These are phyloP conservation scores for Drosophila micromelanica DNA, from an alignment of 1,140 invertebrate genomes.

Conservation along the genomic window DNA sequence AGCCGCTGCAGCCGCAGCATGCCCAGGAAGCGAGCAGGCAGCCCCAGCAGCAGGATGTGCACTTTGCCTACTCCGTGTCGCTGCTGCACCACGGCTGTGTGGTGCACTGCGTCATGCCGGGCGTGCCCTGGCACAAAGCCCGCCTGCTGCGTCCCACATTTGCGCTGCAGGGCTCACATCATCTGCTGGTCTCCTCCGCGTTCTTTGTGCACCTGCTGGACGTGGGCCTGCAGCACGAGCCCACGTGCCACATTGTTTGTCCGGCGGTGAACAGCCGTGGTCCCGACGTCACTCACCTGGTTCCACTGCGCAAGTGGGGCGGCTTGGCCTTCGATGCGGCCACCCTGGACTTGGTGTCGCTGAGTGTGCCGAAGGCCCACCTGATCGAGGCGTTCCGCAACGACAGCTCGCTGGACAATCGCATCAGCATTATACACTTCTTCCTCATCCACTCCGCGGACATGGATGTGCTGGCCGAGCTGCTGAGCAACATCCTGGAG, in stretches of 20 bases:
- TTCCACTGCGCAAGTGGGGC: constrained; percentile 87
- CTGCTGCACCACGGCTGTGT: constrained; percentile 92
- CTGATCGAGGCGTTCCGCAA: constrained; percentile 89
- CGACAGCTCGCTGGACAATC: constrained; percentile 88
- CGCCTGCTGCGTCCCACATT: constrained; percentile 91
- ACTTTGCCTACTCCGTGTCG: constrained; percentile 93
- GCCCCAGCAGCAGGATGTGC: constrained; percentile 87
- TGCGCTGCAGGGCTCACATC: constrained; percentile 89
- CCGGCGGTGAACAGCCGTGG: constrained; percentile 85
- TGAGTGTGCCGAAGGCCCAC: constrained; percentile 87
- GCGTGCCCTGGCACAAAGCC: constrained; percentile 90
- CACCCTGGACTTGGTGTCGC: constrained; percentile 89
- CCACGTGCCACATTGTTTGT: constrained; percentile 91
- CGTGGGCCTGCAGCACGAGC: constrained; percentile 91
- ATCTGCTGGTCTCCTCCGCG: constrained; percentile 91
- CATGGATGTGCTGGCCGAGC: constrained; percentile 88
- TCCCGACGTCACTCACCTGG: constrained; percentile 87
- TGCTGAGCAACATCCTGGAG: constrained; percentile 80
- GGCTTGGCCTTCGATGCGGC: constrained; percentile 87
- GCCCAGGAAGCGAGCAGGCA: constrained; percentile 34
- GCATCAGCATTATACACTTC: constrained; percentile 91
- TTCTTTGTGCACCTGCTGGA: constrained; percentile 92
- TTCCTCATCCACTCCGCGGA: constrained; percentile 90
- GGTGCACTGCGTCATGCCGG: constrained; percentile 91
- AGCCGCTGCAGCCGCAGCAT: constrained; percentile 87